Percentiles rank a stretch among this genome's conserved stretches.
phyloP scores from a whole-genome alignment of 2,797 vertebrate species.

The Gouania willdenowi region DNA sequence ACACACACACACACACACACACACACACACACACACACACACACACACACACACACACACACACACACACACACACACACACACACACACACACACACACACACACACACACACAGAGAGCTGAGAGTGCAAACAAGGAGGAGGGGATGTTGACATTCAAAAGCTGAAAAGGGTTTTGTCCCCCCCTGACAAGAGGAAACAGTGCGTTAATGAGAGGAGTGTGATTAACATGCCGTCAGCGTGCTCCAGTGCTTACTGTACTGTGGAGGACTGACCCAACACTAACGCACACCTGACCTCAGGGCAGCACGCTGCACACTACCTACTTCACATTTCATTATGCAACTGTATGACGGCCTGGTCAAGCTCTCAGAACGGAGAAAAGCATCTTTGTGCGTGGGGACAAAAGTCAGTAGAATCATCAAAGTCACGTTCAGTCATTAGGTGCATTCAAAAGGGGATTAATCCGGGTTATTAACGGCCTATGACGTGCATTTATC shows the following conservation, averaged over 20 bases:
- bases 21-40: background rate
- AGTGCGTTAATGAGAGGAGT: slow-evolving; percentile 13
- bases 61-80: background rate
- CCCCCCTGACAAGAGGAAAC: slow-evolving; percentile 37
- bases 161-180: slow-evolving; percentile 47
- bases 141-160: slow-evolving; percentile 52
- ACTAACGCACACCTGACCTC: background rate
- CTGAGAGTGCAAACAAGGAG: slow-evolving; percentile 6
- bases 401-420: slow-evolving; percentile 10
- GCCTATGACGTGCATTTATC: too few species aligned
- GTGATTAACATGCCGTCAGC: slow-evolving; percentile 42
- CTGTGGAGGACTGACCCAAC: background rate
- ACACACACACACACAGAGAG: background rate
- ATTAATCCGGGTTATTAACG: too few species aligned
- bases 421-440: slow-evolving; percentile 1
- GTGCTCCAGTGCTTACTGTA: slow-evolving; percentile 21
- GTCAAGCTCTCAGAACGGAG: slow-evolving; percentile 13
- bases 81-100: background rate
- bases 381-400: slow-evolving; percentile 11
- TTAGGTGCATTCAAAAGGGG: background rate
- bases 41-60: background rate
- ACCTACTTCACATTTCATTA: slow-evolving; percentile 24
- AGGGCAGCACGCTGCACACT: slow-evolving; percentile 3
- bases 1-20: background rate
- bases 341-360: slow-evolving; percentile 32